Evolutionary conservation across 35 echinoderm and acorn worm genomes (phyloP), one percentile per base, ranked within the genome.

Genomic region (Eucidaris tribuloides): DNA sequence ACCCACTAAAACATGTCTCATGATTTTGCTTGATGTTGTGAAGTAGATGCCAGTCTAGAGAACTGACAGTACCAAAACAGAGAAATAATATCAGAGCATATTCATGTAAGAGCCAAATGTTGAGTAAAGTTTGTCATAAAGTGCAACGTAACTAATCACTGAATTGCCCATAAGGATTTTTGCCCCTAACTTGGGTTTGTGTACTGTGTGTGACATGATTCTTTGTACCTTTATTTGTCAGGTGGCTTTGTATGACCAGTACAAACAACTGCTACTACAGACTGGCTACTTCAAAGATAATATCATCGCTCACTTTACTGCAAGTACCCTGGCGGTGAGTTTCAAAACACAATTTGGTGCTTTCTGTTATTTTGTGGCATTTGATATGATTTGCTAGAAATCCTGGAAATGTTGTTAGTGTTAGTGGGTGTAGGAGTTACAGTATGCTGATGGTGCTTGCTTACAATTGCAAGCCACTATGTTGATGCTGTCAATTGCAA

Each of bases 221-320:
- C 2, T 87, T 59, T 66, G 6, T 74, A 58, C 33, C 38, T 20
- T 56, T 77, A 50, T 87, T 5, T n/a, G n/a, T n/a, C 90, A 98
- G 86, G n/a, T 98, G 30, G 87, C 90, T 4, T 79, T 98, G 36
- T 98, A 98, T 55, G 95, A 98, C 71, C 90, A 93, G 63, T 89
- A 84, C 68, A 93, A 89, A 71, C 86, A 98, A 38, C 77, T 86
- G 48, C 63, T 98, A 19, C 7, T 97, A 55, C 60, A 55, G 7
- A 52, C 89, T 9, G 77, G 77, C 14, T 83, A 83, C 33, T 89
- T 97, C 28, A 60, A 84, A 39, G 94, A 92, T 20, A 92, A 91
- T 29, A 82, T 89, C 28, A 25, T 79, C 5, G 88, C 89, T 35
- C 94, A 97, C 30, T 97, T 97, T 77, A 91, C 94, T 29, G 72